These are phyloP conservation scores for Allobates femoralis DNA, from an alignment of 2,797 vertebrate genomes.

Conservation along the genomic window DNA sequence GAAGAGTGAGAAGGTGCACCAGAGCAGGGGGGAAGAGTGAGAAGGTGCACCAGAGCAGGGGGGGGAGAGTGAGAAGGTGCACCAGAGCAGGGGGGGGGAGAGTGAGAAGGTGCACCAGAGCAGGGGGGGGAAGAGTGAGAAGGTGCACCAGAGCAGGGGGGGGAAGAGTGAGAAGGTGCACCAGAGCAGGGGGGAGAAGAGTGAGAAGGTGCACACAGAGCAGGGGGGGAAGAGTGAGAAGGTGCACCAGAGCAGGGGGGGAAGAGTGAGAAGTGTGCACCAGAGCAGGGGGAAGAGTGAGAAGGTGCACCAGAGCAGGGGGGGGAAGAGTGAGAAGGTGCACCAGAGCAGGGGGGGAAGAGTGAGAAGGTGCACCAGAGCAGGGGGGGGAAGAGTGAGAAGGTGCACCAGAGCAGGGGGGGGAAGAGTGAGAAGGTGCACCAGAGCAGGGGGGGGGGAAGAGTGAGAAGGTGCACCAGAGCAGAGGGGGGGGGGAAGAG, in stretches of 20 bases:
- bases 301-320: too few relatives aligned
- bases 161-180: too few relatives aligned
- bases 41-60: background rate
- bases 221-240: too few relatives aligned
- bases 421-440: background rate
- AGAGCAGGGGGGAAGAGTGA: background rate
- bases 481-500: background rate
- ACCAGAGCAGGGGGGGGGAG: background rate
- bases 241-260: background rate
- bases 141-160: too few relatives aligned
- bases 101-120: background rate
- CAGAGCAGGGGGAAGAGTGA: background rate
- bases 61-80: background rate
- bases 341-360: background rate
- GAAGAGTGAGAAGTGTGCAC: background rate
- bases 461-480: background rate
- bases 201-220: too few relatives aligned
- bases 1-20: too few relatives aligned
- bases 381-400: background rate
- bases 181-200: too few relatives aligned
- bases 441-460: background rate
- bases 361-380: too few relatives aligned
- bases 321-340: too few relatives aligned
- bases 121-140: too few relatives aligned
- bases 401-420: too few relatives aligned